These are phyloP conservation scores for Clinocottus analis DNA, from an alignment of 2,113 vertebrate genomes.

Conservation along the genomic window DNA sequence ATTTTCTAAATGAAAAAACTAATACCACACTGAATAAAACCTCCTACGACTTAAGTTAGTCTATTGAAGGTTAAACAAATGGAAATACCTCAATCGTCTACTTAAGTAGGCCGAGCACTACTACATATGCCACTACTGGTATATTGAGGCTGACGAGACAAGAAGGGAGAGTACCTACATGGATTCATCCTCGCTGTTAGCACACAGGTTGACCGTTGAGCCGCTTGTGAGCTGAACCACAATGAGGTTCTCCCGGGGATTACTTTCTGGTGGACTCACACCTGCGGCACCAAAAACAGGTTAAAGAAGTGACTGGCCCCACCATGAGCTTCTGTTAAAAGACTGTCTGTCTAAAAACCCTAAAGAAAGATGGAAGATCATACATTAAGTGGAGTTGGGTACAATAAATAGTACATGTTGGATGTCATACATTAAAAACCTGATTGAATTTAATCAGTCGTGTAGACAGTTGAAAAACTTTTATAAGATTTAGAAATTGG, in stretches of 20 bases:
- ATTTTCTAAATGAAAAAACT: background rate
- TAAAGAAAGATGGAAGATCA: background rate
- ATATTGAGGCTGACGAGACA: background rate
- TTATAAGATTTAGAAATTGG: background rate
- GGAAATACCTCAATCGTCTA: background rate
- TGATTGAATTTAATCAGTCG: background rate
- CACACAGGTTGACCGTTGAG: constrained; percentile 87
- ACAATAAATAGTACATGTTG: background rate
- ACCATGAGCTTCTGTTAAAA: background rate
- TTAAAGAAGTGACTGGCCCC: background rate
- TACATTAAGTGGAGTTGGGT: background rate
- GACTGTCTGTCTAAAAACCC: background rate
- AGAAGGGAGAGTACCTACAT: constrained; percentile 82
- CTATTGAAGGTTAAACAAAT: background rate
- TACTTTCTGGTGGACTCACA: constrained; percentile 88
- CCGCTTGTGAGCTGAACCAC: constrained; percentile 85
- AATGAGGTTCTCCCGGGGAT: constrained; percentile 87
- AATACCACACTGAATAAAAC: no score
- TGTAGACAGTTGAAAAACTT: background rate
- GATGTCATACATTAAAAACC: background rate
- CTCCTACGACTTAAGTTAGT: background rate
- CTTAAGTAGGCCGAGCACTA: background rate
- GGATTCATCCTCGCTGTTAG: constrained; percentile 92
- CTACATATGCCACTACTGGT: background rate
- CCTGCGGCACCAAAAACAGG: constrained; percentile 73